Percentiles rank a stretch among this genome's conserved stretches.
Conservation (phyloP, 2,113 vertebrate genomes). For the Tachysurus vachellii region DNA sequence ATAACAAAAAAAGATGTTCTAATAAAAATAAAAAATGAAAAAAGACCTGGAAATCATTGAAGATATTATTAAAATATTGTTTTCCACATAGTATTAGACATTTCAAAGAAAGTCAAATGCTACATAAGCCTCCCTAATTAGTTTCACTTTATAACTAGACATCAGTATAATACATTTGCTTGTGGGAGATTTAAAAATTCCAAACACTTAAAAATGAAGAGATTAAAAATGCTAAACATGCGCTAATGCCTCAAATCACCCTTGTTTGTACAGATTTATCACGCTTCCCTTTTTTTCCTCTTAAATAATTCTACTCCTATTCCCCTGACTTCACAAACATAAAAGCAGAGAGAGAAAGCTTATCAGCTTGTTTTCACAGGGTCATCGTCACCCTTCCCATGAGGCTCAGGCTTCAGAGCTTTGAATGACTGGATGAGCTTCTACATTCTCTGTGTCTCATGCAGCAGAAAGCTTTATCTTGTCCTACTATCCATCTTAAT, state of each 20-base stretch:
- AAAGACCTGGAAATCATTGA: neutral
- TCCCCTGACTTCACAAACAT: conserved; percentile 37
- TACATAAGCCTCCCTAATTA: conserved; percentile 52
- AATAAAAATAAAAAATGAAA: neutral
- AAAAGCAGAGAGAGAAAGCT: conserved; percentile 37
- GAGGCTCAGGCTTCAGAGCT: conserved; percentile 65
- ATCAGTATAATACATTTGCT: conserved; percentile 50
- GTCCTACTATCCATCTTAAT: conserved; percentile 71
- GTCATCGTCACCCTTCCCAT: conserved; percentile 63
- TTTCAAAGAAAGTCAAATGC: conserved; percentile 49
- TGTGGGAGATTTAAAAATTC: conserved; percentile 43
- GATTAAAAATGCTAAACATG: conserved; percentile 48
- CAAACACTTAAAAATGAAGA: conserved; percentile 44
- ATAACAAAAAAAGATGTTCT: neutral
- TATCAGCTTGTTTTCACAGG: conserved; percentile 52
- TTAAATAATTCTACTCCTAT: conserved; percentile 43
- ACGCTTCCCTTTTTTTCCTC: conserved; percentile 33
- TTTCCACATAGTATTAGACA: conserved; percentile 40
- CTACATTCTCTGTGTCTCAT: conserved; percentile 65
- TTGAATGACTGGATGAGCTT: conserved; percentile 64
- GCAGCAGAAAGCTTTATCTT: conserved; percentile 74
- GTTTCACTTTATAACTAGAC: conserved; percentile 54
- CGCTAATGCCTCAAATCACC: conserved; percentile 34
- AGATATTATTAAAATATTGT: conserved; percentile 14
- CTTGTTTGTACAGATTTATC: conserved; percentile 57